phyloP scores from a whole-genome alignment of 2,888 invertebrate genomes.

The Drosophila merina region DNA sequence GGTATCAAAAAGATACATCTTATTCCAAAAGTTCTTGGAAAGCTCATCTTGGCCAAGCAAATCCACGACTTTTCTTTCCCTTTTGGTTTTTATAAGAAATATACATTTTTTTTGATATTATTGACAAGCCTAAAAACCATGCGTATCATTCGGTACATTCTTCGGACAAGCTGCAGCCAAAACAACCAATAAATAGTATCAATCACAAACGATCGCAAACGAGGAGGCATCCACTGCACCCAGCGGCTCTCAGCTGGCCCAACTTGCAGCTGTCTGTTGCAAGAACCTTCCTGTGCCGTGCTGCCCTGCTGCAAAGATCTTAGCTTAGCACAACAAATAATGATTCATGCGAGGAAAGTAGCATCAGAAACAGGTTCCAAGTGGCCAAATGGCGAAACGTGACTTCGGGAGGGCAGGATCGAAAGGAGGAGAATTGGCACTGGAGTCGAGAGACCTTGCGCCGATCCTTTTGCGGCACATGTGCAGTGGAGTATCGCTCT shows the following conservation, averaged over 20 bases:
- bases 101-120: background rate
- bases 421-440: background rate
- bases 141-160: slow-evolving; percentile 53
- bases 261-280: slow-evolving; percentile 69
- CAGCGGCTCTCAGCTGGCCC: slow-evolving; percentile 67
- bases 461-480: slow-evolving; percentile 75
- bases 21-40: no score
- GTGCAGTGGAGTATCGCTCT: slow-evolving; percentile 45
- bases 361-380: slow-evolving; percentile 71
- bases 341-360: slow-evolving; percentile 78
- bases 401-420: slow-evolving; percentile 44
- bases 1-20: no score
- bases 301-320: slow-evolving; percentile 5
- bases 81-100: background rate
- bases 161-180: slow-evolving; percentile 45
- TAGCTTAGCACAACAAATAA: slow-evolving; percentile 68
- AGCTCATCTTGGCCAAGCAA: no score
- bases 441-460: slow-evolving; percentile 20
- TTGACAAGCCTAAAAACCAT: slow-evolving; percentile 58
- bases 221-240: slow-evolving; percentile 65
- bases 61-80: background rate
- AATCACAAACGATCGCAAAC: slow-evolving; percentile 75
- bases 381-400: slow-evolving; percentile 49
- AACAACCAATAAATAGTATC: slow-evolving; percentile 75
- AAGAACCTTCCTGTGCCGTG: slow-evolving; percentile 25